Evolutionary conservation across 2,113 vertebrate genomes (phyloP), one percentile per base, ranked within the genome.

Genomic region (Oncorhynchus tshawytscha): DNA sequence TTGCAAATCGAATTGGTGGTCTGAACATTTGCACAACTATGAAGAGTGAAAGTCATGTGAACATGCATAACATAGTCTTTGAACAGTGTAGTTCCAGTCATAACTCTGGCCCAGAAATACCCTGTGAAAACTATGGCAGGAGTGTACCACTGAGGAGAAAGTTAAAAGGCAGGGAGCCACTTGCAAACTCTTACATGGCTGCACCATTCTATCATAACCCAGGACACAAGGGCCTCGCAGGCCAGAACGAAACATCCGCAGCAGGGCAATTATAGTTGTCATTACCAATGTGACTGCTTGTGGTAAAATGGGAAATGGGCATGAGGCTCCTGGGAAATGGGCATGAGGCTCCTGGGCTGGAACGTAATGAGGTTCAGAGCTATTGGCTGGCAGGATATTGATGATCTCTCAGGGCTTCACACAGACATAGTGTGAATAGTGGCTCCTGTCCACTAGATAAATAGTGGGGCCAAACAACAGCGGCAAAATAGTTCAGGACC

Each of bases 1-100:
- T 51, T 87, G 83, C 87, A 88, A 89, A 91, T 88, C 11, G 4
- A 16, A 7, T 67, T 29, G 16, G 3, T 54, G 16, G 51, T 54
- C 25, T 45, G 39, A 45, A 45, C 39, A 45, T 31, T 18, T 65
- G 84, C 39, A 45, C 9, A 45, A 45, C 39, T 45, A 60, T 57
- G 11, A 75, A 1, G 71, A 51, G 70, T 83, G 74, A 79, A 51
- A 25, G 22, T 79, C 49, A 27, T 72, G 79, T 34, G 60, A 27
- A 13, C 13, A 29, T 11, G 2, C 34, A 59, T 59, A 4, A 3
- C 3, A 59, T 16, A 34, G 22, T n/a, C 51, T 45, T 13, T 18
- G 2, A 57, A n/a, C 24, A 57, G 71, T 68, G 3, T 27, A 68
- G 67, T 68, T 79, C 39, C 78, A 11, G 16, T 9, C 48, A 77